Evolutionary conservation across 2,797 vertebrate species (phyloP).

Genomic region (Acipenser transmontanus): DNA sequence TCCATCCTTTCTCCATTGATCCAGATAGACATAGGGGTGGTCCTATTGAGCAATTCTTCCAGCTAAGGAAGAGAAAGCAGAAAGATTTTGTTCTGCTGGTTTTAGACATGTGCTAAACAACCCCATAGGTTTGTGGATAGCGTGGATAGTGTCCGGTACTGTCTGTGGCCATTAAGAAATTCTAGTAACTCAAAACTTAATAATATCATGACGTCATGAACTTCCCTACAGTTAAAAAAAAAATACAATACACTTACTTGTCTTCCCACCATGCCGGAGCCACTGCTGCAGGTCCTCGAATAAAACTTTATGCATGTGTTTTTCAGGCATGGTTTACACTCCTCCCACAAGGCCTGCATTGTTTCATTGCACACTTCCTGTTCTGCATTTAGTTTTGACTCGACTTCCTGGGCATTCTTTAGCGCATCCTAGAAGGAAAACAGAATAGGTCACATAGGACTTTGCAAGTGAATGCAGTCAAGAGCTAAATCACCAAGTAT

Average conservation of each 20-base stretch:
- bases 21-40: constrained; percentile 81
- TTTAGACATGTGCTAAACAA: neutral
- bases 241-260: constrained; percentile 55
- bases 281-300: constrained; percentile 76
- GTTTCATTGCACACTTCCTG: constrained; percentile 76
- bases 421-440: constrained; percentile 64
- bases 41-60: constrained; percentile 79
- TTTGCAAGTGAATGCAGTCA: neutral
- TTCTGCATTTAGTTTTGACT: constrained; percentile 63
- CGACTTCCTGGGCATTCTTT: constrained; percentile 60
- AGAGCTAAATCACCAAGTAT: neutral
- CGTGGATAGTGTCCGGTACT: neutral
- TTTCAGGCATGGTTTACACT: constrained; percentile 86
- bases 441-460: neutral
- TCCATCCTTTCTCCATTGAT: constrained; percentile 77
- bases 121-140: neutral
- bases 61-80: constrained; percentile 50
- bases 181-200: too few relatives aligned
- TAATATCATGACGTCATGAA: too few relatives aligned
- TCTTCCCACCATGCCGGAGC: constrained; percentile 73
- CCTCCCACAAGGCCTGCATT: constrained; percentile 77
- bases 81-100: neutral
- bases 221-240: too few relatives aligned
- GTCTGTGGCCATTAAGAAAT: too few relatives aligned
- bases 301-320: constrained; percentile 81